Evolutionary conservation across 2,888 invertebrate species (phyloP).

Genomic region (Helicoverpa assulta): DNA sequence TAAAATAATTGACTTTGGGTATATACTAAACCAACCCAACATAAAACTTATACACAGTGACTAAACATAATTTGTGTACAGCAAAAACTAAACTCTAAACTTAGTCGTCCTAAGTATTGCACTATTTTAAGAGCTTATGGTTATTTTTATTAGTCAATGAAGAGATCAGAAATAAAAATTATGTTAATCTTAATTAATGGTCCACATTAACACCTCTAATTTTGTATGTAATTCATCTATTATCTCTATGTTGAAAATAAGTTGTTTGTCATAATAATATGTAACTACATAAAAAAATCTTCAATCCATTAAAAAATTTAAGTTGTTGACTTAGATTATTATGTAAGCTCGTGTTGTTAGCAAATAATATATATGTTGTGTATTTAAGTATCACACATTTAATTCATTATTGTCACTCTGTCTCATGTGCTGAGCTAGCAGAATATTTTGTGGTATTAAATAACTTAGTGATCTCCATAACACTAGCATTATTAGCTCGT

Average conservation of each 20-base stretch:
- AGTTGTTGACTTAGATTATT: slow-evolving; percentile 9
- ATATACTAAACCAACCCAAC: background rate
- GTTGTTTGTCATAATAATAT: no score
- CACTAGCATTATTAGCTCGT: slow-evolving; percentile 12
- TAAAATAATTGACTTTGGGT: background rate
- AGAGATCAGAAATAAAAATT: slow-evolving; percentile 44
- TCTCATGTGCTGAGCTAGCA: slow-evolving; percentile 50
- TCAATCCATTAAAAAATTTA: no score
- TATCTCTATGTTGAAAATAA: no score
- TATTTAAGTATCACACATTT: slow-evolving; percentile 43
- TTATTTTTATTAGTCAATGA: slow-evolving; percentile 10
- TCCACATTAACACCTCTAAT: slow-evolving; percentile 27
- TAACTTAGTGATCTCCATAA: slow-evolving; percentile 21
- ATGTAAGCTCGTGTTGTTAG: slow-evolving; percentile 12
- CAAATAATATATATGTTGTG: slow-evolving; percentile 34
- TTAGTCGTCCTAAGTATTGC: slow-evolving; percentile 33
- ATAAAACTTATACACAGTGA: background rate
- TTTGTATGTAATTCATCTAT: slow-evolving; percentile 16
- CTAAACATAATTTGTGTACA: slow-evolving; percentile 8
- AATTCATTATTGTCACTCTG: slow-evolving; percentile 38
- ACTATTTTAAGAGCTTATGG: slow-evolving; percentile 19
- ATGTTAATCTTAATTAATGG: slow-evolving; percentile 43
- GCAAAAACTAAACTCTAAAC: slow-evolving; percentile 3
- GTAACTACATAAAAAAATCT: no score
- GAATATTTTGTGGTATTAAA: slow-evolving; percentile 23